Percentiles rank a stretch among this genome's conserved stretches.
These are phyloP conservation scores for Turritopsis dohrnii DNA, from an alignment of 30 jellyfish, hydroid and myxozoan species.

Conservation along the genomic window DNA sequence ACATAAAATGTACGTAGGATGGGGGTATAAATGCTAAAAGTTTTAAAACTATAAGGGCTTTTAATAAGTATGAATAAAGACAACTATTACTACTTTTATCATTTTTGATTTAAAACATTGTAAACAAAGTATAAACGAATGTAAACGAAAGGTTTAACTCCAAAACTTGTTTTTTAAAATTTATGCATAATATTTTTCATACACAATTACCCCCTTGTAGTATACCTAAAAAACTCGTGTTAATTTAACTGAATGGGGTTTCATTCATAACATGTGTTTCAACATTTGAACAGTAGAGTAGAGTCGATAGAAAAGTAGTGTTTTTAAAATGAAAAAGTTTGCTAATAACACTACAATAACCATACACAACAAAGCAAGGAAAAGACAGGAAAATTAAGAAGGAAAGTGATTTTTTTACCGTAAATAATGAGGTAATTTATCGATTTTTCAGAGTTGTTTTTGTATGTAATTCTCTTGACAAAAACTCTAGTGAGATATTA, in stretches of 20 bases:
- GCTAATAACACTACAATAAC: neutral
- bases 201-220: neutral
- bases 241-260: neutral
- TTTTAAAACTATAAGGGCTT: neutral
- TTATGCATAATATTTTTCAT: too few species aligned
- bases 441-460: too few species aligned
- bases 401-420: too few species aligned
- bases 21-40: neutral
- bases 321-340: too few species aligned
- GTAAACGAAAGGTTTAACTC: too few species aligned
- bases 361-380: neutral
- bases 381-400: neutral
- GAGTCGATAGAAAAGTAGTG: neutral
- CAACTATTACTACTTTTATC: too few species aligned
- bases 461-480: too few species aligned
- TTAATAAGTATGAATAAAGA: too few species aligned
- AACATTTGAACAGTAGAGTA: neutral
- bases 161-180: neutral
- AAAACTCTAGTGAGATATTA: too few species aligned
- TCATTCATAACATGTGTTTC: neutral
- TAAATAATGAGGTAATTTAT: too few species aligned
- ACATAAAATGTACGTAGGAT: neutral
- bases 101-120: too few species aligned
- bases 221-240: neutral
- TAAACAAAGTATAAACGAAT: too few species aligned